Percentiles rank a stretch among this genome's conserved stretches.
These are phyloP conservation scores for Hemicrepidius hirtus DNA, from an alignment of 2,888 invertebrate species.

Conservation along the genomic window DNA sequence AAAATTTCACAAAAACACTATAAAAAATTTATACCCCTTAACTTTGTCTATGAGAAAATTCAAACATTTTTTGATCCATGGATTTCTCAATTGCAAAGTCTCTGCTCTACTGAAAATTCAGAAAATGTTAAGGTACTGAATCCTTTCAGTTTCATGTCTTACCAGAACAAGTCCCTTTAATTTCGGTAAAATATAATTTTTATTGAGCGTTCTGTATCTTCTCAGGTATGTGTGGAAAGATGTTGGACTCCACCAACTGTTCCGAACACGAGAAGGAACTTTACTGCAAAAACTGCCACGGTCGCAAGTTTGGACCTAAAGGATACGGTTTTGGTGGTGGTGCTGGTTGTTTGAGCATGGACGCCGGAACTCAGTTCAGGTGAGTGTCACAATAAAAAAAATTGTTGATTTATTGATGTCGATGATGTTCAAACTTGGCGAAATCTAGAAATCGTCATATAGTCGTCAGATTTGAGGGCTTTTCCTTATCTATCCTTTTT, in stretches of 20 bases:
- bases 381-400: conserved; percentile 80
- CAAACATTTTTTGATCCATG: too few relatives aligned
- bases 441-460: conserved; percentile 26
- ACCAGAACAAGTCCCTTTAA: too few relatives aligned
- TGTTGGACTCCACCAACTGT: conserved; percentile 98
- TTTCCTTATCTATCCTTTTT: conserved; percentile 68
- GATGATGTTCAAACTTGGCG: conserved; percentile 52
- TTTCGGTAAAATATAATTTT: too few relatives aligned
- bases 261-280: conserved; percentile 97
- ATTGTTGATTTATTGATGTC: conserved; percentile 6
- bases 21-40: too few relatives aligned
- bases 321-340: conserved; percentile 99
- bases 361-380: conserved; percentile 92
- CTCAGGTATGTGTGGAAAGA: conserved; percentile 84
- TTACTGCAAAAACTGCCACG: conserved; percentile 98
- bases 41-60: too few relatives aligned
- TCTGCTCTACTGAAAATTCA: too few relatives aligned
- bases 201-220: not conserved
- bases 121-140: too few relatives aligned
- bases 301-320: conserved; percentile 98
- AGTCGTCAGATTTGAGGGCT: conserved; percentile 69
- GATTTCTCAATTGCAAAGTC: too few relatives aligned
- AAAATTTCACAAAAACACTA: too few relatives aligned
- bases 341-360: conserved; percentile 97
- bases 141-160: too few relatives aligned